Conservation (phyloP, 2,113 vertebrate species). For the Bos taurus region ARS-UCD2.0 NW_020192292.1:7273501-7274000, state of each 20-base stretch:
- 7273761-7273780: constrained; percentile 15
- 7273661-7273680: constrained; percentile 43
- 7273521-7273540: constrained; percentile 55
- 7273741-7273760: background rate
- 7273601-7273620: constrained; percentile 36
- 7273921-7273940: background rate
- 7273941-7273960: background rate
- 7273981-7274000: background rate
- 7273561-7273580: constrained; percentile 40
- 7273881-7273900: background rate
- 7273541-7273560: constrained; percentile 41
- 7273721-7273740: constrained; percentile 30
- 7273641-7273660: constrained; percentile 53
- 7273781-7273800: background rate
- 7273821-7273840: background rate
- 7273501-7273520: constrained; percentile 43
- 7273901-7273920: background rate
- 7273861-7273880: background rate
- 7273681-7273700: constrained; percentile 36
- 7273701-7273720: constrained; percentile 21
- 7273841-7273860: background rate
- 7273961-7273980: background rate
- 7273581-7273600: background rate
- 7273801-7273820: background rate
- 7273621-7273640: constrained; percentile 12